Conservation (phyloP, 2,797 vertebrate species). For the Poecilia picta region DNA sequence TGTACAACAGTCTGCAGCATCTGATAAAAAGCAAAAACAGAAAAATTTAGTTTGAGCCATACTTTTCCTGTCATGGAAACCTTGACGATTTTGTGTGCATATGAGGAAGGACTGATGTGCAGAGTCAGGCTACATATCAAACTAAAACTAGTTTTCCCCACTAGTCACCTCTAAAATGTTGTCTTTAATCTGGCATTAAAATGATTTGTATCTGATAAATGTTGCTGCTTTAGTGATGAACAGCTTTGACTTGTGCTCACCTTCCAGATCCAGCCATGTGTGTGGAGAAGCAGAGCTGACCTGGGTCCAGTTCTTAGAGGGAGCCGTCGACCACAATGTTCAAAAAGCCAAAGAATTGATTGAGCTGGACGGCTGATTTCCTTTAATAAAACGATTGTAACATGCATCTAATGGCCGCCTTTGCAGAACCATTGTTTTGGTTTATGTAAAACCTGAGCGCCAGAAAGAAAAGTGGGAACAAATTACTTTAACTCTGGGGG, state of each 20-base stretch:
- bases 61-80: too few relatives aligned
- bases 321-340: constrained; percentile 89
- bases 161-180: background rate
- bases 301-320: constrained; percentile 90
- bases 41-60: too few relatives aligned
- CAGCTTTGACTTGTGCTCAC: background rate
- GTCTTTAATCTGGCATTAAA: background rate
- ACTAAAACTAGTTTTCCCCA: too few relatives aligned
- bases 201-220: background rate
- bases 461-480: background rate
- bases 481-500: background rate
- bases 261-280: constrained; percentile 86
- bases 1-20: too few relatives aligned
- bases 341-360: constrained; percentile 86
- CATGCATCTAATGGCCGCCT: background rate
- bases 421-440: background rate
- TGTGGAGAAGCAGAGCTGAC: constrained; percentile 85
- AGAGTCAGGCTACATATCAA: too few relatives aligned
- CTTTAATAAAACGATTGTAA: background rate
- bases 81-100: too few relatives aligned
- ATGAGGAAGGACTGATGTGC: too few relatives aligned
- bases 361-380: constrained; percentile 71
- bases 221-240: background rate
- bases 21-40: too few relatives aligned
- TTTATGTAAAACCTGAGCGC: background rate